Base-by-base conservation (phyloP, 2,797 vertebrate species). In the Enteromius anoplus region DNA sequence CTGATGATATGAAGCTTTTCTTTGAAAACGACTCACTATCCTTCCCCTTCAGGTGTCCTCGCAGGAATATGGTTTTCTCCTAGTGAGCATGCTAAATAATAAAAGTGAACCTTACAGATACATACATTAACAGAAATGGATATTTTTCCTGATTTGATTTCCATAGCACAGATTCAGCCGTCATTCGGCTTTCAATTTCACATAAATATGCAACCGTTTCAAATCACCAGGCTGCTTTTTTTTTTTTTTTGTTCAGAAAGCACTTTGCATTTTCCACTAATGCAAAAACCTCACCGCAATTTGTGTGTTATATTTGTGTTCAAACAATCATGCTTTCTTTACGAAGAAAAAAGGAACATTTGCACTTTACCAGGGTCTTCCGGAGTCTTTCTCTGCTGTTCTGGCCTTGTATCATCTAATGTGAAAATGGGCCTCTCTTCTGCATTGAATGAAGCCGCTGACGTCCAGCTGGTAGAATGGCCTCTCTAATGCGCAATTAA, bases 41-140 rank as follows among this genome's bases (percentile, higher is more conserved):
- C 37, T n/a, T 49, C 66, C 2, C 3, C 21, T 78, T 66, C 10
- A 32, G 10, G 5, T 58, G 26, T 34, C 26, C 19, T 70, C 21
- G n/a, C 5, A 80, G 14, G 40, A 55, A 6, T 10, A 11, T 45
- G 17, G 34, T 70, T 69, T 69, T 29, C 0, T 6, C 5, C 17
- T 3, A 42, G 34, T 70, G 15, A 69, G 10, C 47, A 14, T 0
- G 32, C 32, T 62, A 23, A 12, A 9, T 45, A 34, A 14, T 34
- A 6, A 11, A 55, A 34, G 21, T 14, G 11, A 69, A 69, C 21
- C 1, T 8, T 65, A 32, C 19, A 65, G 32, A 78, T 34, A n/a
- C 42, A 19, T 7, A 40, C 8, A 51, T n/a, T 49, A 65, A 55
- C 3, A 37, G 95, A 96, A 95, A 47, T 12, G 3, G 11, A 42